phyloP scores from a whole-genome alignment of 64 coral and sea anemone genomes.

The Pachyseris speciosa region DNA sequence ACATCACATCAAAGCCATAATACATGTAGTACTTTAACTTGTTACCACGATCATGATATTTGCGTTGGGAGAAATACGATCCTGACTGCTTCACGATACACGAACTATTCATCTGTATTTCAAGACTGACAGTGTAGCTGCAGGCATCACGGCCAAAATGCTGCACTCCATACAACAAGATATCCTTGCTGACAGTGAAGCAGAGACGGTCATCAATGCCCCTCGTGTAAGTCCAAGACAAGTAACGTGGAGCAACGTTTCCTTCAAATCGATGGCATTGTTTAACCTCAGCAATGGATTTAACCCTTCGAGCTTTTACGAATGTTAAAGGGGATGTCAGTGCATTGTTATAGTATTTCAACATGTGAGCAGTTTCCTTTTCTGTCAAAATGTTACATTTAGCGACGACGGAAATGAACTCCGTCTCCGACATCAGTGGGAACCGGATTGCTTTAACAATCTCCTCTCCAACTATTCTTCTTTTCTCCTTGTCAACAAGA shows the following conservation, averaged over 20 bases:
- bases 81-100: not conserved
- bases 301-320: not conserved
- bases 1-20: no score
- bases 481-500: not conserved
- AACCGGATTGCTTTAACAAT: no score
- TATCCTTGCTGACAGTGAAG: not conserved
- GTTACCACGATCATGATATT: no score
- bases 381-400: no score
- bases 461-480: not conserved
- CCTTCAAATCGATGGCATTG: not conserved
- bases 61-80: not conserved
- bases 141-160: not conserved
- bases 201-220: not conserved
- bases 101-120: not conserved
- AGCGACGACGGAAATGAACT: no score
- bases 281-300: no score
- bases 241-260: not conserved
- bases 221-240: no score
- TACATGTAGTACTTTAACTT: no score
- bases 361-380: no score
- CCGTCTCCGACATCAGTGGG: not conserved
- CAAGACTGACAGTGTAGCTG: not conserved
- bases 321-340: not conserved
- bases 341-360: no score
- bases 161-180: not conserved